phyloP scores from a whole-genome alignment of 64 coral and sea anemone species.

The Porites lutea region DNA sequence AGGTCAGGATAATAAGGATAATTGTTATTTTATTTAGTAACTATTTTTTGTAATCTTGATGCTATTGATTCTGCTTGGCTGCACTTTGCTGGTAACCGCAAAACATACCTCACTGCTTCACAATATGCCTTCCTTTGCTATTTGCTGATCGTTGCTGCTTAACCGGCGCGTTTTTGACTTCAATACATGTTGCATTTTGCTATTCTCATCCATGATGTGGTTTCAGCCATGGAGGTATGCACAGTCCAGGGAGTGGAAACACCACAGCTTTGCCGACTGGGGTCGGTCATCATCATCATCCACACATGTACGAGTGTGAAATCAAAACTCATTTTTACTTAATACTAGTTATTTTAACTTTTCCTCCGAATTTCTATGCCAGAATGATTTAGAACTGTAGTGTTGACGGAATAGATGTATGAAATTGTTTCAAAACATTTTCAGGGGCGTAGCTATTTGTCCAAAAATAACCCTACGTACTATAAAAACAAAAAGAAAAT shows the following conservation, averaged over 20 bases:
- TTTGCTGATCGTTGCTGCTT: neutral
- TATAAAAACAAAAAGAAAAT: too few relatives aligned
- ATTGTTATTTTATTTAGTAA: neutral
- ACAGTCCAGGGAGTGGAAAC: conserved; percentile 18
- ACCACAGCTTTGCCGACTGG: neutral
- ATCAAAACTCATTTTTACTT: neutral
- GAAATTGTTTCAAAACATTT: too few relatives aligned
- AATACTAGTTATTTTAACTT: neutral
- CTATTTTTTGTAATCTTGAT: neutral
- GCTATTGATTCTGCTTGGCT: neutral
- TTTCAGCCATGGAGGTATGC: neutral
- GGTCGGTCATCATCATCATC: neutral
- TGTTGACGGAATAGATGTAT: too few relatives aligned
- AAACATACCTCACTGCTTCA: neutral
- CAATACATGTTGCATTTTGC: neutral
- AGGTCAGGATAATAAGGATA: neutral
- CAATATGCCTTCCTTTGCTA: neutral
- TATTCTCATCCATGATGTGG: conserved; percentile 5
- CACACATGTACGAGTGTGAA: conserved; percentile 4
- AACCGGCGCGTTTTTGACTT: neutral
- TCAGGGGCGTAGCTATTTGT: too few relatives aligned
- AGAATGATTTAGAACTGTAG: too few relatives aligned
- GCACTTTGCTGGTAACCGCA: neutral
- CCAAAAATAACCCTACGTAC: too few relatives aligned
- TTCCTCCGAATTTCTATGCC: too few relatives aligned